Percentiles rank a stretch among this genome's conserved stretches.
phyloP scores from a whole-genome alignment of 2,113 vertebrate genomes.

The Globicephala melas region DNA sequence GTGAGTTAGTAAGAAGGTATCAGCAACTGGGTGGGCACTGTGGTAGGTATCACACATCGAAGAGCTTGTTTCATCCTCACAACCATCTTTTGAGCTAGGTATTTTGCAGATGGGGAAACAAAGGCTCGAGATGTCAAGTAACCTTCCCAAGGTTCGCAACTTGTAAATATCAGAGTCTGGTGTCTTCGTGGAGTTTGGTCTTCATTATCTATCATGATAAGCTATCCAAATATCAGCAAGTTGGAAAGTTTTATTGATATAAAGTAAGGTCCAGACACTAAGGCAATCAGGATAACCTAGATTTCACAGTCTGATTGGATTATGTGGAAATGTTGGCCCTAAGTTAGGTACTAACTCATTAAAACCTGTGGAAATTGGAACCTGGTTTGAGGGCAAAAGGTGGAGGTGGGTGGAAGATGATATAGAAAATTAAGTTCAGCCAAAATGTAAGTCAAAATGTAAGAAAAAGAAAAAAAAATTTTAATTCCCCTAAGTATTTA shows the following conservation, averaged over 20 bases:
- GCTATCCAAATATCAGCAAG: background rate
- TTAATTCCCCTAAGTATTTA: background rate
- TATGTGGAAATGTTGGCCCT: background rate
- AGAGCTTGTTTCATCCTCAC: background rate
- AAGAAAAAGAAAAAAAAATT: background rate
- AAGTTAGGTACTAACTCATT: background rate
- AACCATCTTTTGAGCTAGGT: background rate
- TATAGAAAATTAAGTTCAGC: background rate
- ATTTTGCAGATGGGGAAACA: background rate
- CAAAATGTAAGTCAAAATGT: background rate
- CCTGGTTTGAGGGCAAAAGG: background rate
- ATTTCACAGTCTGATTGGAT: background rate
- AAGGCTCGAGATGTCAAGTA: background rate
- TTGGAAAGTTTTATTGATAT: background rate
- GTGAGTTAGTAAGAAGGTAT: background rate
- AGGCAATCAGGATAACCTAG: background rate
- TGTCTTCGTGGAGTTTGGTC: background rate
- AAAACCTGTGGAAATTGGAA: background rate
- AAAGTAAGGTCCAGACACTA: background rate
- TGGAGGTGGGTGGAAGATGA: background rate
- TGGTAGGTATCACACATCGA: background rate
- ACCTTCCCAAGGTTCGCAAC: background rate
- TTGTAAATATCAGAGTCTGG: background rate
- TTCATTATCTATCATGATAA: background rate
- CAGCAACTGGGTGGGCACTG: background rate